Percentiles rank a stretch among this genome's conserved stretches.
Conservation (phyloP, 2,113 vertebrate species). For the Anguilla japonica region DNA sequence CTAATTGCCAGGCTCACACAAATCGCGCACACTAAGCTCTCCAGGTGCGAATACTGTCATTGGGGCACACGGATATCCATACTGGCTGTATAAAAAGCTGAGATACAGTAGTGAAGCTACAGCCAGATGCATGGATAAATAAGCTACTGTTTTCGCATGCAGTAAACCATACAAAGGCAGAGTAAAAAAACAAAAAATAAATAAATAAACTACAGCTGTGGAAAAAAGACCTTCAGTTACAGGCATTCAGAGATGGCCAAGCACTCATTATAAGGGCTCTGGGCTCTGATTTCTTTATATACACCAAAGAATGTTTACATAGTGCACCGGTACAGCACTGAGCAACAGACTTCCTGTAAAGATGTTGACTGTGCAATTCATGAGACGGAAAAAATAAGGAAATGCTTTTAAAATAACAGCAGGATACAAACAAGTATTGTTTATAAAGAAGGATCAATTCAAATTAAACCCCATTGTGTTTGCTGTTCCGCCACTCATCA, state of each 20-base stretch:
- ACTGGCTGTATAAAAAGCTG: neutral
- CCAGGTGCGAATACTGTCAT: neutral
- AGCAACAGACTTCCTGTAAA: conserved; percentile 3
- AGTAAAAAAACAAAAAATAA: neutral
- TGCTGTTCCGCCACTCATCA: neutral
- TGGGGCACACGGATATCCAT: neutral
- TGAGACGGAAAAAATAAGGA: neutral
- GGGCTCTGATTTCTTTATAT: neutral
- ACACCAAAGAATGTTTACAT: neutral
- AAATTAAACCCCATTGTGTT: neutral
- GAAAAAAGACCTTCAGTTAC: conserved; percentile 18
- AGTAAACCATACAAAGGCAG: conserved; percentile 15
- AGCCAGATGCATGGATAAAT: neutral
- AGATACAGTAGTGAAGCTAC: neutral
- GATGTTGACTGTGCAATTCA: neutral
- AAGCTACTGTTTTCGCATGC: conserved; percentile 2
- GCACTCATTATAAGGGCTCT: conserved; percentile 22
- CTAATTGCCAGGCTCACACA: neutral
- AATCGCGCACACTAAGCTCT: neutral
- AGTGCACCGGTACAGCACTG: neutral
- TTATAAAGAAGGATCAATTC: neutral
- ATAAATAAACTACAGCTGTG: neutral
- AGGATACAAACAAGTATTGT: too few species aligned
- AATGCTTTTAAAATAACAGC: neutral
- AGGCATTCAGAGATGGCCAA: conserved; percentile 7